Evolutionary conservation across 2,888 invertebrate species (phyloP).

Genomic region (Drosophila mayaguana): DNA sequence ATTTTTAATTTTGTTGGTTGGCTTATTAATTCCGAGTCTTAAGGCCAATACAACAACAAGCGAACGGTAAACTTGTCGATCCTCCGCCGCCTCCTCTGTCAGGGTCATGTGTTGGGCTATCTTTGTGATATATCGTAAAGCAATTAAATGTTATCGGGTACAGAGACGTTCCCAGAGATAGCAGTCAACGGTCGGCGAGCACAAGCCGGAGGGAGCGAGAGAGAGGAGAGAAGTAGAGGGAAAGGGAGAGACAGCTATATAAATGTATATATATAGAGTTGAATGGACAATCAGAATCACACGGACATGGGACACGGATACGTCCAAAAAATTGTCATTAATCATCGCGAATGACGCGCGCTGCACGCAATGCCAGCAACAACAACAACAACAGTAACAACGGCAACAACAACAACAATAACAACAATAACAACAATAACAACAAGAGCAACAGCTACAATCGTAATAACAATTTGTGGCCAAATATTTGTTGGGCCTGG

Average conservation of each 20-base stretch:
- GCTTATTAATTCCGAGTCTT: conserved; percentile 56
- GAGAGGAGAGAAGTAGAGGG: background rate
- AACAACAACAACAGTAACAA: conserved; percentile 17
- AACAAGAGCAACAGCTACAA: conserved; percentile 41
- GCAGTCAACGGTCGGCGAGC: conserved; percentile 1
- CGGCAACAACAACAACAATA: conserved; percentile 11
- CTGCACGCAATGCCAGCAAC: conserved; percentile 56
- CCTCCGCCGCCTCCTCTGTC: conserved; percentile 2
- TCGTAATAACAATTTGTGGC: conserved; percentile 76
- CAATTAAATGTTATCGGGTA: conserved; percentile 76
- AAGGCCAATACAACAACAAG: conserved; percentile 27
- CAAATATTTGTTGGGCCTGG: conserved; percentile 69
- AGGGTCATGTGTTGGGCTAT: conserved; percentile 49
- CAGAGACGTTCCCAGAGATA: conserved; percentile 59
- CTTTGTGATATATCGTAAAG: conserved; percentile 75
- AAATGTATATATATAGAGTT: background rate
- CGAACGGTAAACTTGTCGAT: background rate
- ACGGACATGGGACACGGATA: conserved; percentile 47
- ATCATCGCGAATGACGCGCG: conserved; percentile 66
- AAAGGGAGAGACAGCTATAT: background rate
- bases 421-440: conserved; percentile 10
- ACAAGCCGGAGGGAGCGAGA: conserved; percentile 3
- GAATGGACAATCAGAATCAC: conserved; percentile 38
- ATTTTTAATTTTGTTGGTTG: background rate
- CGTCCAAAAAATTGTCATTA: conserved; percentile 73